Conservation (phyloP, 2,888 invertebrate species). For the Creontiades dilutus region DNA sequence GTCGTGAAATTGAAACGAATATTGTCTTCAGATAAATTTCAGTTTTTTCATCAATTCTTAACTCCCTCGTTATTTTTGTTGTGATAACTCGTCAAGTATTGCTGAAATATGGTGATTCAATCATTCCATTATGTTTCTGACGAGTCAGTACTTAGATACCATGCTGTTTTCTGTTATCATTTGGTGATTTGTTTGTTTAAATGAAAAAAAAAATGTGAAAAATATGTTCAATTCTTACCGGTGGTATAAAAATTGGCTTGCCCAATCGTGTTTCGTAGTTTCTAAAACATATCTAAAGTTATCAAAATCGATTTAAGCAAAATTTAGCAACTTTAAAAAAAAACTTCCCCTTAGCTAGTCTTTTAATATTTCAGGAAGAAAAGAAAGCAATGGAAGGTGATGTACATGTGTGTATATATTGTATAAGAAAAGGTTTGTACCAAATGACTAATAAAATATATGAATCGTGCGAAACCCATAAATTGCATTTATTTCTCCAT, state of each 20-base stretch:
- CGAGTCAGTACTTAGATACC: no score
- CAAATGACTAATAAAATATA: slow-evolving; percentile 72
- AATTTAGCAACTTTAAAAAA: slow-evolving; percentile 38
- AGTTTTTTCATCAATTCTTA: no score
- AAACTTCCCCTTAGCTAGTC: slow-evolving; percentile 63
- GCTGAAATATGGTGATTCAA: no score
- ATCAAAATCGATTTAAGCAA: slow-evolving; percentile 48
- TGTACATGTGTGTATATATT: slow-evolving; percentile 74
- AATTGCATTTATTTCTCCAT: background rate
- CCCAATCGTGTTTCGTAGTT: slow-evolving; percentile 40
- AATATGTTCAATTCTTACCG: background rate
- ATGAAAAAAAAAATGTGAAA: no score
- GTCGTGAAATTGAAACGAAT: no score
- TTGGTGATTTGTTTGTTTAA: no score
- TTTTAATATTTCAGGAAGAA: slow-evolving; percentile 54
- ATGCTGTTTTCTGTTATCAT: no score
- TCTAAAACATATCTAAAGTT: slow-evolving; percentile 64
- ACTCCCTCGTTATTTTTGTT: no score
- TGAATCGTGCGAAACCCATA: slow-evolving; percentile 38
- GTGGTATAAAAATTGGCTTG: slow-evolving; percentile 44
- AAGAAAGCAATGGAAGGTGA: slow-evolving; percentile 50
- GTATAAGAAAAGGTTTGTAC: slow-evolving; percentile 73
- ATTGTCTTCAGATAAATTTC: no score
- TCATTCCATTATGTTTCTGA: no score
- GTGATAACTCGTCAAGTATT: no score